phyloP scores from a whole-genome alignment of 2,113 vertebrate species.

The Ciconia boyciana region DNA sequence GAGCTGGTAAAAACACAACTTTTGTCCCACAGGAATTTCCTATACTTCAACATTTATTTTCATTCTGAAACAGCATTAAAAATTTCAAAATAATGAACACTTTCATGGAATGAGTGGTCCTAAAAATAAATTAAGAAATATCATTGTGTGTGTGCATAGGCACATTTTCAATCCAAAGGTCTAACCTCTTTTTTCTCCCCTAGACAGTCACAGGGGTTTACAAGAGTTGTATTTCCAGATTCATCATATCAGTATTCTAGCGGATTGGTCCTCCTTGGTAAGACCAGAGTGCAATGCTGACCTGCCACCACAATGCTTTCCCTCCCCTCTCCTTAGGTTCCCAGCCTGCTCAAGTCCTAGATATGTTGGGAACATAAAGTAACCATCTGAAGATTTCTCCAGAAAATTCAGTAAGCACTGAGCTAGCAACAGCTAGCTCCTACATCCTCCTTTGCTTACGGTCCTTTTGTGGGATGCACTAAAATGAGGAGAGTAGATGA shows the following conservation, averaged over 20 bases:
- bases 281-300: background rate
- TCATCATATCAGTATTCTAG: background rate
- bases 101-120: background rate
- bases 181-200: background rate
- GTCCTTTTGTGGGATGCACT: background rate
- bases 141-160: background rate
- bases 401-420: background rate
- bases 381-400: background rate
- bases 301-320: background rate
- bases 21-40: constrained; percentile 48
- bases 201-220: background rate
- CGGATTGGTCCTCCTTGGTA: background rate
- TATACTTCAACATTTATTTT: constrained; percentile 38
- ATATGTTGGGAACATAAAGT: background rate
- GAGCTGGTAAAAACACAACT: constrained; percentile 50
- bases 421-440: background rate
- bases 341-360: background rate
- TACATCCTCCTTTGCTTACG: background rate
- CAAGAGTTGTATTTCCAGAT: background rate
- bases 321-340: background rate
- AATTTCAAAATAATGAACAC: constrained; percentile 34
- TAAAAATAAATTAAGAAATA: background rate
- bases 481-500: background rate
- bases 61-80: constrained; percentile 32
- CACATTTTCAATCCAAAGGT: background rate